Evolutionary conservation across 2,113 vertebrate genomes (phyloP).

Genomic region (Oxyura jamaicensis): DNA sequence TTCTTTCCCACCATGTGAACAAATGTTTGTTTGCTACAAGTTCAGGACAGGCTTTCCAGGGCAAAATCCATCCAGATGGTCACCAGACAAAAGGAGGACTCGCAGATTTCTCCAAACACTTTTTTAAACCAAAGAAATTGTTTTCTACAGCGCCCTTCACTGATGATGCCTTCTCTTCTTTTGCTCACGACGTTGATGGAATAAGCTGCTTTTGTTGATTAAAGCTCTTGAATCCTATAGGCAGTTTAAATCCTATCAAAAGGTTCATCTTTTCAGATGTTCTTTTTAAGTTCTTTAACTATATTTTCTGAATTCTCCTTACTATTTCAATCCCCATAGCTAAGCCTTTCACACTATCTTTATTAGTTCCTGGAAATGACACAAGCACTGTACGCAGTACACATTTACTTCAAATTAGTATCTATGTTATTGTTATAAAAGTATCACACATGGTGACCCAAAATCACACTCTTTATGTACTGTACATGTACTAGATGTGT

Average conservation of each 20-base stretch:
- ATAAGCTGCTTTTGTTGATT: constrained; percentile 75
- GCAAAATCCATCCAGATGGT: constrained; percentile 68
- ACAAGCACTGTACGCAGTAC: background rate
- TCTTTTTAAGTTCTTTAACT: constrained; percentile 64
- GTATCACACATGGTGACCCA: rapidly evolving
- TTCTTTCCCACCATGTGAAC: constrained; percentile 26
- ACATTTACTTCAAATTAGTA: background rate
- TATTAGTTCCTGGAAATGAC: background rate
- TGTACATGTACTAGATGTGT: background rate
- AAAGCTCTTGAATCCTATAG: constrained; percentile 66
- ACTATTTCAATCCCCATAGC: background rate
- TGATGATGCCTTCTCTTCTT: constrained; percentile 34
- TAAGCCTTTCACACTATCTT: background rate
- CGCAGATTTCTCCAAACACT: constrained; percentile 29
- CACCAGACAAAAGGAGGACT: constrained; percentile 16
- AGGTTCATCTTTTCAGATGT: constrained; percentile 69
- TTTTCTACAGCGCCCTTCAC: constrained; percentile 33
- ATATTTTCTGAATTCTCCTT: background rate
- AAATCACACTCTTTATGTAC: background rate
- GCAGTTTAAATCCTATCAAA: constrained; percentile 72
- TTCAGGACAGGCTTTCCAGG: constrained; percentile 51
- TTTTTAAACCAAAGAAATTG: constrained; percentile 53
- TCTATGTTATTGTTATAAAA: background rate
- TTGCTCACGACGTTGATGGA: constrained; percentile 47
- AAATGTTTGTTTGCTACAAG: constrained; percentile 51